Evolutionary conservation across 2,888 invertebrate genomes (phyloP), one percentile per base, ranked within the genome.

Genomic region (Pachydiplax longipennis): DNA sequence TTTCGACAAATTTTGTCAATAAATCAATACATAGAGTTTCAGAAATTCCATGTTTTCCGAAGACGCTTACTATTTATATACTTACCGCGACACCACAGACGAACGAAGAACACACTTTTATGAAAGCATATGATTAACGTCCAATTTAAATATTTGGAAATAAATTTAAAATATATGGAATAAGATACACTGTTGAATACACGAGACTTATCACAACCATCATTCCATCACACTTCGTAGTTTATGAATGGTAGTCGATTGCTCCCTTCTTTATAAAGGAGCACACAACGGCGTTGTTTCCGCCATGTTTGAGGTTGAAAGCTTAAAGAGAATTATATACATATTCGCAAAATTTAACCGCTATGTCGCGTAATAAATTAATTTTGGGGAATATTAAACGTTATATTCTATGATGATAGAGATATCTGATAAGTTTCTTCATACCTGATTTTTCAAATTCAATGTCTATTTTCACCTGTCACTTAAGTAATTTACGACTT

Each of bases 191-290:
- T 61, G 61, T 61, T 37, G 87, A 87, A 87, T 73, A 87, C 35
- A 87, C 87, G 35, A 61, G 61, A 61, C 87, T 87, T 61, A 87
- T 87, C 87, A 87, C 87, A 87, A 87, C 87, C 87, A 61, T 87
- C 87, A 87, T 87, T 87, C 61, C 87, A 87, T 87, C 87, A 87
- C 87, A 87, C 87, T 61, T 37, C 37, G 87, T 61, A 87, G 87
- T 53, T 87, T 87, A 87, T 65, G 87, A 61, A 87, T 87, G 87
- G 87, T 87, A 58, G 87, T n/a, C 61, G 65, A 87, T 5, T 65
- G 87, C n/a, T 61, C 61, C 18, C 35, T 22, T 87, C 40, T 22
- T 58, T 65, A 65, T 87, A 87, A 37, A 65, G 87, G n/a, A 13
- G 40, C 13, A 22, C 37, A 31, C 37, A 15, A 58, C 37, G 12